Conservation (phyloP, 2,113 vertebrate species). For the Nipponia nippon region DNA sequence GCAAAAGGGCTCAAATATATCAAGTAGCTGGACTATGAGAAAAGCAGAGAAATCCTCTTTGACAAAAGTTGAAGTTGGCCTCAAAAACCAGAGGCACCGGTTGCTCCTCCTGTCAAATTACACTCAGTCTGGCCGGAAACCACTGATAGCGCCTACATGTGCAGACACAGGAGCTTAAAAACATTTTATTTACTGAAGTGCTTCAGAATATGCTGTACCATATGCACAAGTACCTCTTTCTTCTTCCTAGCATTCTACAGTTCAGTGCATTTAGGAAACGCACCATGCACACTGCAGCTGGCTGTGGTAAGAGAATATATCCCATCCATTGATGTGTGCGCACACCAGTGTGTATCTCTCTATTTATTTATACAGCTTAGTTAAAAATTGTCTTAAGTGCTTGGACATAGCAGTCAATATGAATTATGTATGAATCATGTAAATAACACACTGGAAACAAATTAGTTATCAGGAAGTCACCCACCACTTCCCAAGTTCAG, state of each 20-base stretch:
- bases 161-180: not conserved
- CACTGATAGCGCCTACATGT: not conserved
- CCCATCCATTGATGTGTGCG: accelerated
- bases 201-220: not conserved
- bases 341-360: not conserved
- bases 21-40: not conserved
- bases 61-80: not conserved
- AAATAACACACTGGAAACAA: not conserved
- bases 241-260: not conserved
- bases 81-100: not conserved
- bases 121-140: not conserved
- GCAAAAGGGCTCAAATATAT: not conserved
- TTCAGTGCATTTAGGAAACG: not conserved
- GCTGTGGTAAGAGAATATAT: accelerated
- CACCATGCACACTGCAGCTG: not conserved
- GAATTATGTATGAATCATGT: not conserved
- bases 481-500: not conserved
- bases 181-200: not conserved
- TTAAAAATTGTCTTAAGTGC: not conserved
- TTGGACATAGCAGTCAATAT: not conserved
- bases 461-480: not conserved
- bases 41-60: not conserved
- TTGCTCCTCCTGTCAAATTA: not conserved
- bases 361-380: not conserved
- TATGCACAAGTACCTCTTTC: not conserved